Base-by-base conservation (phyloP, 2,888 invertebrate genomes). In the Trimorus sp. region DNA sequence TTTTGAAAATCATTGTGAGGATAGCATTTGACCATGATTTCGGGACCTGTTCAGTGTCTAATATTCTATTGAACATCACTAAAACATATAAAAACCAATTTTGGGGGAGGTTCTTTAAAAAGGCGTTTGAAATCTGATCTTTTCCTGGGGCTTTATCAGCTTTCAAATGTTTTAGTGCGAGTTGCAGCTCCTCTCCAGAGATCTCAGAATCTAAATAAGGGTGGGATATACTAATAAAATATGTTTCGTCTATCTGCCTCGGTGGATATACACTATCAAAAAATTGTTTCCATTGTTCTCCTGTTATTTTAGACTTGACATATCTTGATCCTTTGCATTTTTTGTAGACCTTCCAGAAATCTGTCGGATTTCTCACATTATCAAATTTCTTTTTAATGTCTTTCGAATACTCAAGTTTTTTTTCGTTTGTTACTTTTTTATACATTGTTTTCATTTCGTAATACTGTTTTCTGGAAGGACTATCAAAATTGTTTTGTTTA, bases 401-500 rank as follows among this genome's bases (percentile, higher is more conserved):
- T 2, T 48, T 48, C n/a, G 11, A n/a, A 48, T 48, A 48, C n/a
- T 48, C 48, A 14, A n/a, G 7, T 14, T 48, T 48, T 12, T 48
- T 48, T 3, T 48, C 12, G 11, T 3, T 48, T 8, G n/a, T 12
- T 12, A 48, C 7, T 12, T 48, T 48, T 48, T 12, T 48, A 48
- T 12, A 48, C 3, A 7, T n/a, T 12, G 6, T 48, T 48, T 48
- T 48, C 14, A 12, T 48, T 6, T 48, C 48, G n/a, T 2, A 12
- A 9, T 48, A 48, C n/a, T 48, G 6, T 3, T 48, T 48, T 48
- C n/a, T 48, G 12, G n/a, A 48, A 7, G 9, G 12, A n/a, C 14
- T 48, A n/a, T 51, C 51, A 51, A 69, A 69, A 49, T 56, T n/a
- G 5, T 59, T 70, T 45, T 42, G 36, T 51, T n/a, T 59, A 16